Evolutionary conservation across 2,113 vertebrate species (phyloP), one percentile per base, ranked within the genome.

Genomic region (Fregata magnificens): DNA sequence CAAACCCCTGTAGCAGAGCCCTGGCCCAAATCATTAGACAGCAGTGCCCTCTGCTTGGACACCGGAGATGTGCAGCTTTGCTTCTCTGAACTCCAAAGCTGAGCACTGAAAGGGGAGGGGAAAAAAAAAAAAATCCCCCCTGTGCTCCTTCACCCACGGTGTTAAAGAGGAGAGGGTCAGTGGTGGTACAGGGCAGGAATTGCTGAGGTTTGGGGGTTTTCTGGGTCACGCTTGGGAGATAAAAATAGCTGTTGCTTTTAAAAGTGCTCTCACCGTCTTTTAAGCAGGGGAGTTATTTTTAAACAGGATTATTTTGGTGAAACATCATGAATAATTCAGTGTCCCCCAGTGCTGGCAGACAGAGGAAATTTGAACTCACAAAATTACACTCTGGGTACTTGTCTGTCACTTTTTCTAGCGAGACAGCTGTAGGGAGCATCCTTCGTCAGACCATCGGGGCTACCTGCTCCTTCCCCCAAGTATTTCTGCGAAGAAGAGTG

Each of bases 21-120:
- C 40, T 1, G 61, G 44, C 66, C 59, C 20, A 5, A 34, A 10
- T 3, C 65, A 1, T 16, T 21, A 44, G 80, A 4, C 91, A 73
- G 91, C 93, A 95, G 73, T 94, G 96, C 95, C 96, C 96, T 97
- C 97, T 96, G 86, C 96, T 96, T 84, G 95, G 93, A 22, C 82
- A 2, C 16, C 1, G 40, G 40, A 31, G 74, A 88, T 42, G 36
- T 86, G 90, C 97, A 96, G 85, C 63, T 86, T 7, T 0, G 8
- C 49, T 34, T 1, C 49, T 19, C 59, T 6, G 1, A 13, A 16
- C 4, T 24, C 55, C 44, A 4, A n/a, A 86, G 1, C 0, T 1
- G 11, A n/a, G 74, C 8, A 0, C 2, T 1, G 72, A 49, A 20
- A 63, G 61, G 38, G 26, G 11, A 29, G 16, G 1, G 45, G 42